A percentile compares a stretch with the other conserved stretches of the same genome.
Evolutionary conservation across 2,113 vertebrate species (phyloP).

Genomic region (Thermophis baileyi): DNA sequence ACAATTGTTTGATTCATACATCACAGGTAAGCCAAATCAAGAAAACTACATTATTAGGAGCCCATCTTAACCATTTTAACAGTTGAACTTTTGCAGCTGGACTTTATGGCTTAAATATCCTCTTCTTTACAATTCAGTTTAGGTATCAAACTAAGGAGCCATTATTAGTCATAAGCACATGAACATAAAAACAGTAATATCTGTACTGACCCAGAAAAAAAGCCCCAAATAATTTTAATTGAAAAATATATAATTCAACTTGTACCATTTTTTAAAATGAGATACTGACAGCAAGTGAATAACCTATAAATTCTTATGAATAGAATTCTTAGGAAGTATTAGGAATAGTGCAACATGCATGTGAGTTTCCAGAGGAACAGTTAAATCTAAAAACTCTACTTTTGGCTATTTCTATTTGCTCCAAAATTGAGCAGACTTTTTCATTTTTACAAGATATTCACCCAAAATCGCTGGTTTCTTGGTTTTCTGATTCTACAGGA

Average conservation of each 20-base stretch:
- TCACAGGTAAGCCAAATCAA: not conserved
- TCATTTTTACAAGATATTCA: not conserved
- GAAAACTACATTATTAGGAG: not conserved
- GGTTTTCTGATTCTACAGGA: not conserved
- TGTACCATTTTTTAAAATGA: not conserved
- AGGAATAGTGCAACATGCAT: not conserved
- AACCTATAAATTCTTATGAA: not conserved
- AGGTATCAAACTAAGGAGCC: not conserved
- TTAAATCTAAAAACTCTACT: not conserved
- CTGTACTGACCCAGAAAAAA: not conserved
- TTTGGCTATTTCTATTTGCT: not conserved
- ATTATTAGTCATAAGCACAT: not conserved
- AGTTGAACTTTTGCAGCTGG: not conserved
- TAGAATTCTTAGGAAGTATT: not conserved
- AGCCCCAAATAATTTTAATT: not conserved
- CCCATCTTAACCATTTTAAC: not conserved
- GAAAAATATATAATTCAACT: not conserved
- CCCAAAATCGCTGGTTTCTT: not conserved
- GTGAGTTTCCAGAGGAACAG: not conserved
- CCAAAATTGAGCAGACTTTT: not conserved
- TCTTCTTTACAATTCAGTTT: not conserved
- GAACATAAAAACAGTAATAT: not conserved
- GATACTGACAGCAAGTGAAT: not conserved
- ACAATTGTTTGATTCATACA: not conserved
- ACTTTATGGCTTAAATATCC: not conserved